A percentile compares a stretch with the other conserved stretches of the same genome.
Evolutionary conservation across 1,140 invertebrate species (phyloP).

Genomic region (Solen grandis): DNA sequence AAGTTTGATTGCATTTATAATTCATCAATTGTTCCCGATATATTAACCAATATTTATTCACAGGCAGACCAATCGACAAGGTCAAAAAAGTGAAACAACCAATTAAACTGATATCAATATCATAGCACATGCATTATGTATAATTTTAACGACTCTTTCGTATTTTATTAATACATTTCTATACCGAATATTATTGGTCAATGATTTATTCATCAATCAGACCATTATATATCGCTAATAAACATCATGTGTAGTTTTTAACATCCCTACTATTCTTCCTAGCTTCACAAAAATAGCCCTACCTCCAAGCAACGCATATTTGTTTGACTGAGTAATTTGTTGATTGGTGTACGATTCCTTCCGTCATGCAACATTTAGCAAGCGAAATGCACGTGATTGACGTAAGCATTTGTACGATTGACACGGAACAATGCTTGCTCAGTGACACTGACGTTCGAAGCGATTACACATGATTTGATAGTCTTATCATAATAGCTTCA

Average conservation of each 20-base stretch:
- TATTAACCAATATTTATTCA: too few relatives aligned
- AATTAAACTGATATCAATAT: too few relatives aligned
- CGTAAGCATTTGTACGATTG: conserved; percentile 45
- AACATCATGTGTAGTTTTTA: conserved; percentile 4
- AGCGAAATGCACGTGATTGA: conserved; percentile 42
- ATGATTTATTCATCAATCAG: conserved; percentile 7
- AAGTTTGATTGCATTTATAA: too few relatives aligned
- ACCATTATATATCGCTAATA: conserved; percentile 1
- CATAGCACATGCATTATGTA: too few relatives aligned
- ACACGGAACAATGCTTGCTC: conserved; percentile 27
- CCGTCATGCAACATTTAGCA: conserved; percentile 52
- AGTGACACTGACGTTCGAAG: conserved; percentile 41
- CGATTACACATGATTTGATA: conserved; percentile 28
- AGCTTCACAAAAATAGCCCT: conserved; percentile 1
- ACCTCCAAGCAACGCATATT: neutral
- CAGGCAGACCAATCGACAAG: too few relatives aligned
- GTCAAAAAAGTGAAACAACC: too few relatives aligned
- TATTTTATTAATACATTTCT: neutral
- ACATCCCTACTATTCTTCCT: neutral
- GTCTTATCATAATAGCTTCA: neutral
- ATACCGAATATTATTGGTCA: neutral
- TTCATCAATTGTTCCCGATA: too few relatives aligned
- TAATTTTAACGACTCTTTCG: too few relatives aligned
- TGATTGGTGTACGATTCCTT: conserved; percentile 34
- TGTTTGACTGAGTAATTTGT: conserved; percentile 46